A percentile compares a stretch with the other conserved stretches of the same genome.
Evolutionary conservation across 2,113 vertebrate genomes (phyloP).

Genomic region (Hyperopisus bebe): DNA sequence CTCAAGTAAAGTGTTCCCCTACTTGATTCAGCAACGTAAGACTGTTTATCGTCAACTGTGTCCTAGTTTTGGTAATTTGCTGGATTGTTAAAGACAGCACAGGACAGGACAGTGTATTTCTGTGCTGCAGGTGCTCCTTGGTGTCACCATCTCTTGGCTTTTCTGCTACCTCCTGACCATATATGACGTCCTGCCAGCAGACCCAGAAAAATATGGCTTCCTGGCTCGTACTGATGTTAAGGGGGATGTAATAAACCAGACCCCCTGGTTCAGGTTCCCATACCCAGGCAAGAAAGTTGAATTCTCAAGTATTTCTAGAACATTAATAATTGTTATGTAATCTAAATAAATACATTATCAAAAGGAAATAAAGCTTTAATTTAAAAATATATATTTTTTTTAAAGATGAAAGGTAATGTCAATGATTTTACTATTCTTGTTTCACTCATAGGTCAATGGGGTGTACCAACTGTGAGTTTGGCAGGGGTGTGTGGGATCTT

Average conservation of each 20-base stretch:
- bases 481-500: slow-evolving; percentile 88
- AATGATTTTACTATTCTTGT: background rate
- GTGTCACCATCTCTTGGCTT: slow-evolving; percentile 82
- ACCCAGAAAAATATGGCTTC: slow-evolving; percentile 66
- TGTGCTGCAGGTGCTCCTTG: slow-evolving; percentile 76
- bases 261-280: slow-evolving; percentile 86
- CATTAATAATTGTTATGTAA: background rate
- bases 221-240: slow-evolving; percentile 80
- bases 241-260: slow-evolving; percentile 62
- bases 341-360: background rate
- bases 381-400: background rate
- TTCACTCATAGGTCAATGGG: slow-evolving; percentile 80
- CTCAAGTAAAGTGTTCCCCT: background rate
- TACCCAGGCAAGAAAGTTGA: slow-evolving; percentile 73
- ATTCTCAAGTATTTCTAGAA: background rate
- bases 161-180: slow-evolving; percentile 75
- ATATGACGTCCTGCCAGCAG: slow-evolving; percentile 63
- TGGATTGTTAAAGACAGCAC: background rate
- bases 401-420: background rate
- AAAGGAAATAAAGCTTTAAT: background rate
- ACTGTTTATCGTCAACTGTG: background rate
- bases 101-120: background rate
- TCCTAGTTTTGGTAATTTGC: background rate
- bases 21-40: background rate
- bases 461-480: slow-evolving; percentile 78